Percentiles rank a stretch among this genome's conserved stretches.
phyloP scores from a whole-genome alignment of 2,797 vertebrate genomes.

The Oreonectes daqikongensis region DNA sequence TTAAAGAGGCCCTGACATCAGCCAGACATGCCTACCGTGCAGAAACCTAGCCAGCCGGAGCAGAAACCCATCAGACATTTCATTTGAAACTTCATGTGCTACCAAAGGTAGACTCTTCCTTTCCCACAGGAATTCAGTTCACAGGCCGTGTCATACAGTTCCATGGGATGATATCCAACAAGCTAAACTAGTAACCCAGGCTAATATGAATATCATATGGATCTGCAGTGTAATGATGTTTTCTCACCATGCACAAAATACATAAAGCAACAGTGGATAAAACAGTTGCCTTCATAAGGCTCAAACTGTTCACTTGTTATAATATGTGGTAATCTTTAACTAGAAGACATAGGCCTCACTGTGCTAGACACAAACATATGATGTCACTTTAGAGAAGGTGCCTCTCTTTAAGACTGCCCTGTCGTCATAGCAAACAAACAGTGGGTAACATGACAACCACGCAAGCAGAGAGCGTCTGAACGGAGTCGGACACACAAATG shows the following conservation, averaged over 20 bases:
- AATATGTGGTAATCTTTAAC: not conserved
- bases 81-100: slow-evolving; percentile 50
- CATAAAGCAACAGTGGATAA: not conserved
- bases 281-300: not conserved
- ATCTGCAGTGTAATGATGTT: not conserved
- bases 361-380: slow-evolving; percentile 33
- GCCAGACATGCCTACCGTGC: not conserved
- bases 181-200: not conserved
- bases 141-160: slow-evolving; percentile 22
- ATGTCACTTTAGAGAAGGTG: slow-evolving; percentile 22
- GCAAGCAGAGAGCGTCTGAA: slow-evolving; percentile 27
- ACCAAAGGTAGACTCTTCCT: slow-evolving; percentile 43
- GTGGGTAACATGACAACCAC: slow-evolving; percentile 29
- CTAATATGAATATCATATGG: not conserved
- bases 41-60: not conserved
- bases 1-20: too few species aligned
- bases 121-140: too few species aligned
- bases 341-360: slow-evolving; percentile 5
- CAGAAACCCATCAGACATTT: too few species aligned
- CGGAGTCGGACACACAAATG: not conserved
- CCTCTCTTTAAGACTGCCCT: slow-evolving; percentile 2
- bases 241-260: not conserved
- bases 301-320: not conserved
- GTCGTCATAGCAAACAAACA: slow-evolving; percentile 59
- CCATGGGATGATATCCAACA: slow-evolving; percentile 53